Evolutionary conservation across 1,140 invertebrate genomes (phyloP), one percentile per base, ranked within the genome.

Genomic region (Babylonia areolata): DNA sequence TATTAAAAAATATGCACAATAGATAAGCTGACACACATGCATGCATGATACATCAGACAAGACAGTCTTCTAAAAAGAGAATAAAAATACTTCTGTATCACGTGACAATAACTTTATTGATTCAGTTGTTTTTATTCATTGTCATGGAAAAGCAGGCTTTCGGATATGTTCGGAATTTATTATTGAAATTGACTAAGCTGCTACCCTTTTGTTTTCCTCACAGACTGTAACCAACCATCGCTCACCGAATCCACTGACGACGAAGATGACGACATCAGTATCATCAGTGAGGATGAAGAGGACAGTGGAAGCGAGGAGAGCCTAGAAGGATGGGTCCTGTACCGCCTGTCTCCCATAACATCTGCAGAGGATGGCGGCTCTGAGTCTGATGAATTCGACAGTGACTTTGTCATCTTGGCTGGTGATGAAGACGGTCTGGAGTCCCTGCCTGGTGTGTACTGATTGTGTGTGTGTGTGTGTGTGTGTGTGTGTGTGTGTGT

Each of bases 391-490:
- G 73, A 33, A 6, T 75, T 42, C 77, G 86, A 86, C 39, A 39
- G 35, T 28, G 84, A 88, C 42, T 85, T 88, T 35, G 69, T 51
- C 78, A 79, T 87, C n/a, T 35, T 87, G 46, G 81, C 79, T 0
- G 58, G 69, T 15, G 84, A 87, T 71, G 58, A 81, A 73, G 85
- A 33, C n/a, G 78, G 46, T 3, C 40, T 80, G 78, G 78, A 77
- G 20, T 77, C 75, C 17, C 33, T 77, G 35, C 75, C 75, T 40
- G 75, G 75, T 77, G 20, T 64, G 12, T 0, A 23, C 15, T 28
- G 23, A 64, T 23, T 64, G 58, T 64, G 58, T 64, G 12, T 64
- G 58, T 64, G 58, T 64, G 58, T 64, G 58, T 12, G 58, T 64
- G 58, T 28, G 12, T 3, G 58, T 28, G 58, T 23, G 58, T 3